Evolutionary conservation across 2,797 vertebrate species (phyloP).

Genomic region (Linurgus olivaceus): DNA sequence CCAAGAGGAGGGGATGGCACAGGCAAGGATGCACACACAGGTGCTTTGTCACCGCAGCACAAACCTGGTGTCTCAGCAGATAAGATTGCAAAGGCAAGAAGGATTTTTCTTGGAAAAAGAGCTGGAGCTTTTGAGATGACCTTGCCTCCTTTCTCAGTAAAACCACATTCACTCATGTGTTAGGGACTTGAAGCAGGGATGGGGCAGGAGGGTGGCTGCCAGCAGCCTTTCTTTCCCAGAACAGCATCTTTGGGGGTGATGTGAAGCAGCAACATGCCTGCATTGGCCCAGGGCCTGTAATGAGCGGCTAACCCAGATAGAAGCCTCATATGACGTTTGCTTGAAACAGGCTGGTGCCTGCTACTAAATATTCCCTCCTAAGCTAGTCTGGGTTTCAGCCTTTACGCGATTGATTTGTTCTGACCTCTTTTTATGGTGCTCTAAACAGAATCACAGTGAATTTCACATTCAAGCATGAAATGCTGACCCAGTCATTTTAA

Average conservation of each 20-base stretch:
- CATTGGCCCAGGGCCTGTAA: conserved; percentile 23
- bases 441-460: conserved; percentile 65
- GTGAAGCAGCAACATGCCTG: neutral
- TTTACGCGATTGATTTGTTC: conserved; percentile 63
- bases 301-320: conserved; percentile 43
- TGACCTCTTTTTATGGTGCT: conserved; percentile 70
- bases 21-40: neutral
- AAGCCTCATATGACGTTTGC: conserved; percentile 9
- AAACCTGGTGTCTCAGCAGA: neutral
- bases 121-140: neutral
- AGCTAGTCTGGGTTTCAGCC: conserved; percentile 57
- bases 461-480: conserved; percentile 66
- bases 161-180: neutral
- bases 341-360: conserved; percentile 53
- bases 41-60: neutral
- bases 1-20: neutral
- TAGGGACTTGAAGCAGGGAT: neutral
- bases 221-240: neutral
- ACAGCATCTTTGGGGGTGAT: neutral
- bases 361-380: conserved; percentile 62
- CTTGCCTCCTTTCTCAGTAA: neutral
- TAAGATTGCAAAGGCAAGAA: neutral
- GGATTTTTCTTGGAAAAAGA: neutral
- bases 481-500: conserved; percentile 67
- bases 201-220: neutral